Conservation (phyloP, 2,888 invertebrate genomes). For the Axea sp. region DNA sequence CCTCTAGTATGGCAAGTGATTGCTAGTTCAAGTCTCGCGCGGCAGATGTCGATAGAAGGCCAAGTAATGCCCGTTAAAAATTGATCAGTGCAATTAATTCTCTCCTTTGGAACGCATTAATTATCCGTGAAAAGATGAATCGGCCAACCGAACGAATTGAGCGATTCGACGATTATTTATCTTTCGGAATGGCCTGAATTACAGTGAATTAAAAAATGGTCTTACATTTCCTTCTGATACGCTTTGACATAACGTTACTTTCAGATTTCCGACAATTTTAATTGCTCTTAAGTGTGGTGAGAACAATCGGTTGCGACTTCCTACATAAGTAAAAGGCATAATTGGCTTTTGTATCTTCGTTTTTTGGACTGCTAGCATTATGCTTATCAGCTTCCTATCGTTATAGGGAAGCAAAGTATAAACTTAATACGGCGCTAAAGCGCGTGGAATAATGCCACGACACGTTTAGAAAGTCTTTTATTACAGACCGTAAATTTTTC, state of each 20-base stretch:
- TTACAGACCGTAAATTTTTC: conserved; percentile 14
- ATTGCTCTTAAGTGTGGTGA: conserved; percentile 36
- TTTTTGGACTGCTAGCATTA: conserved; percentile 27
- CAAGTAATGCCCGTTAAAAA: conserved; percentile 1
- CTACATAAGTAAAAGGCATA: conserved; percentile 47
- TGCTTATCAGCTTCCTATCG: conserved; percentile 46
- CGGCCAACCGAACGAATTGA: too few relatives aligned
- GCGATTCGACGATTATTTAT: neutral
- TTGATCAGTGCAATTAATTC: conserved; percentile 27
- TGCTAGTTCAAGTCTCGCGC: conserved; percentile 18
- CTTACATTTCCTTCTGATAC: conserved; percentile 25
- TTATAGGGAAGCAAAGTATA: conserved; percentile 15
- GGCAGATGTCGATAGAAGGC: conserved; percentile 47
- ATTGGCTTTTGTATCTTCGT: conserved; percentile 42
- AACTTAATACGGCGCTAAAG: conserved; percentile 37
- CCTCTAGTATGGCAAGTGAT: neutral
- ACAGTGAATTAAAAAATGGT: neutral
- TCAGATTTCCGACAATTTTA: conserved; percentile 51
- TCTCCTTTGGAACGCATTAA: neutral
- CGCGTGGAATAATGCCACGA: conserved; percentile 28
- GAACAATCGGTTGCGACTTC: conserved; percentile 45
- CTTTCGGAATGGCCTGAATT: conserved; percentile 2
- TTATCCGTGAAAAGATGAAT: neutral
- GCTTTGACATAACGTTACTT: conserved; percentile 49
- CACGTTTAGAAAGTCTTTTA: conserved; percentile 37